Evolutionary conservation across 2,113 vertebrate species (phyloP), one percentile per base, ranked within the genome.

Genomic region (Oncorhynchus clarkii): DNA sequence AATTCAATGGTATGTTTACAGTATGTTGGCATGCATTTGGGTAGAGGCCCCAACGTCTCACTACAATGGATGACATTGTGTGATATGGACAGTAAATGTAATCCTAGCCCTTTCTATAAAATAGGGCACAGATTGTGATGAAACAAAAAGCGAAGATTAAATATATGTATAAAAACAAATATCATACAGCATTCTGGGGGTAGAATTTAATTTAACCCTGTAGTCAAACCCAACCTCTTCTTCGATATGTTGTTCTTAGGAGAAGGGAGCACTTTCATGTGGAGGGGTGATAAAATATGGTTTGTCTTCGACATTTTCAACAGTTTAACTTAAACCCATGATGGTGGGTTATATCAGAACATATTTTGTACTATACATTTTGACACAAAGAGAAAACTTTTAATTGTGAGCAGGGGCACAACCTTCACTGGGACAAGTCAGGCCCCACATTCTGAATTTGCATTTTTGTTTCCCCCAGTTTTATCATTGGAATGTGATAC

Each of bases 1-100:
- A 79, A 71, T 82, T 80, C 71, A 84, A 73, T 73, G 71, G 69
- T 75, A 79, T 76, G 81, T 83, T 76, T 39, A 84, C 74, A 81
- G 74, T 85, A 86, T 79, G 84, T 86, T 87, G 84, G 88, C 93
- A 93, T 92, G 93, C 90, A 89, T 84, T 80, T 66, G 79, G 49
- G 74, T 66, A 78, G 78, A 71, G 80, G 75, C 72, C 48, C 74
- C 73, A 81, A 80, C 80, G 74, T 85, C 72, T 84, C 65, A 68
- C 70, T 82, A 81, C 81, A 84, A 64, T 1, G 22, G 75, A 74
- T 66, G 29, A 89, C 82, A 85, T 18, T 67, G 27, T 67, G 66
- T 84, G 76, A 31, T 70, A 77, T 82, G 78, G 70, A 76, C 75
- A 75, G 59, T 78, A 83, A 79, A 77, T 27, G 71, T 65, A 67